Base-by-base conservation (phyloP, 2,888 invertebrate species). In the Drosophila quasianomalipes region DNA sequence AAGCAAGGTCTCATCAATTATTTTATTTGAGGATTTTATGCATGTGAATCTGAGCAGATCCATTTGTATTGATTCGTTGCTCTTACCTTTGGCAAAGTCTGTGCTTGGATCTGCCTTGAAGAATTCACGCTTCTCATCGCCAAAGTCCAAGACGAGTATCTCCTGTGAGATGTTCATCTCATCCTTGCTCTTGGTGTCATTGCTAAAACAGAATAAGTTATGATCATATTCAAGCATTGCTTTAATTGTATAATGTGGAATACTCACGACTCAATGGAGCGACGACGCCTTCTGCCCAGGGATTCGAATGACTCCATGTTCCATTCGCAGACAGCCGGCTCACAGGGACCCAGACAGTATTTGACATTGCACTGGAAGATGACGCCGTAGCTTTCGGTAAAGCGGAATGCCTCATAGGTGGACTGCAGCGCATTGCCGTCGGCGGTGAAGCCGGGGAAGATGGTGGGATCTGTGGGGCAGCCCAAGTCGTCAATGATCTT, bases 291-390 rank as follows among this genome's bases (percentile, higher is more conserved):
- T 77, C 93, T 92, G 92, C 98, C 98, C 96, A 97, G 97, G 2
- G 98, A 98, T 92, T 98, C 97, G 67, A 97, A 95, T 10, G 97
- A 97, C 92, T 98, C 98, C 92, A 97, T 95, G 82, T 97, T 98
- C 96, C 97, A 97, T 94, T 97, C 97, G 92, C 98, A 98, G 59
- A 97, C 96, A 79, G 97, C 97, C 89, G 98, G 97, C 93, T 98
- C 98, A 92, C 98, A 98, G 82, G 97, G 98, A 92, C 98, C 98
- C 76, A 98, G 95, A 92, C 98, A 98, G 93, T 98, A 98, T 93
- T 98, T 98, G 87, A 98, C 98, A 93, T 98, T 98, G 93, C 98
- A 98, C 93, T 98, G 98, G 96, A 98, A 98, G 93, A 98, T 98
- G 74, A 98, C 98, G 59, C 98, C 98, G 89, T 98, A 98, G 16